Base-by-base conservation (phyloP, 2,888 invertebrate species). In the Sialis fuliginosa region DNA sequence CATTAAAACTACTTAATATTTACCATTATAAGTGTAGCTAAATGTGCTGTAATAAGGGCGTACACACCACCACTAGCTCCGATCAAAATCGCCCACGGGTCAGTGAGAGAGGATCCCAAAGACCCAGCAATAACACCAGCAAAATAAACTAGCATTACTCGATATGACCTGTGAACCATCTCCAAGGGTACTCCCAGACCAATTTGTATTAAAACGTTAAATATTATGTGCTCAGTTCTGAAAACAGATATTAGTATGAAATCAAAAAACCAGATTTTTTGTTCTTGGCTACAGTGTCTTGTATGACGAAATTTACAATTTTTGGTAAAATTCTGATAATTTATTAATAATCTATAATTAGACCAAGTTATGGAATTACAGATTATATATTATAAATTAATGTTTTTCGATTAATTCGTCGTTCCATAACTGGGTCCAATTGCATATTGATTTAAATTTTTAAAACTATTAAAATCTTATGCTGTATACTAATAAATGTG, bases 41-140 rank as follows among this genome's bases (percentile, higher is more conserved):
- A 76, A 59, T 95, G 93, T 1, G 92, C 93, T 0, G 91, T 82
- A 44, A 93, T 85, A 6, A 95, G 65, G 1, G 93, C 89, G 59
- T 93, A 93, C 2, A 91, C 91, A 1, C 93, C 95, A 1, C 92
- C 93, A 31, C 89, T 89, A 6, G 93, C 93, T 0, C 95, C 95
- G 0, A 87, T 90, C 41, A 95, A 67, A 57, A 74, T 83, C 10
- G 85, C 81, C 37, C 64, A 64, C 0, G 87, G 86, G 60, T 82
- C 83, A 1, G 80, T 77, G 9, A 88, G 71, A 7, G 84, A 85
- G 13, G 86, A 87, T 4, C 81, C 82, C 52, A 87, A 69, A 0
- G 84, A 84, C 1, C 89, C 90, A 4, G 87, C 88, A 0, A 82
- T 62, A 0, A 89, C 88, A 0, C 90, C 90, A 0, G 84, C 79